phyloP scores from a whole-genome alignment of 1,140 invertebrate genomes.

The Papilio polytes region DNA sequence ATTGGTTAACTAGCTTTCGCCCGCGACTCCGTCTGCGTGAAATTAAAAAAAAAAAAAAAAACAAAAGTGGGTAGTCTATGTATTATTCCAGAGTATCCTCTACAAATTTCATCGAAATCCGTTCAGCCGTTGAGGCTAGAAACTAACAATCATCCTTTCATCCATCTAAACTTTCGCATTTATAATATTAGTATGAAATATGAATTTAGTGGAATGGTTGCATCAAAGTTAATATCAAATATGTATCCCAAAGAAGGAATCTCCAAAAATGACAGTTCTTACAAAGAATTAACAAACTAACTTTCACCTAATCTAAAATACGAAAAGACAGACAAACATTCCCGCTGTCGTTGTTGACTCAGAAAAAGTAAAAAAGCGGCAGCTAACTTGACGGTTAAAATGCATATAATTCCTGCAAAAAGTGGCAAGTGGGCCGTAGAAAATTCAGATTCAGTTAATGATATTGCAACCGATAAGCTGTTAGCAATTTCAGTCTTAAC shows the following conservation, averaged over 20 bases:
- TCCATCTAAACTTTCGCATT: too few species aligned
- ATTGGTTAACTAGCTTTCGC: too few species aligned
- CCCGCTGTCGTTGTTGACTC: background rate
- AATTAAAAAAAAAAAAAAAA: too few species aligned
- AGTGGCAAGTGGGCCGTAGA: slow-evolving; percentile 40
- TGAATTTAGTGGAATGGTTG: too few species aligned
- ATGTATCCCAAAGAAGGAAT: background rate
- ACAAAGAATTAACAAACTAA: background rate
- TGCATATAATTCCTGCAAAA: slow-evolving; percentile 39
- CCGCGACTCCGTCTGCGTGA: too few species aligned
- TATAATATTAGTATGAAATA: too few species aligned
- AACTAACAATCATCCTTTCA: too few species aligned
- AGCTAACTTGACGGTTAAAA: slow-evolving; percentile 34
- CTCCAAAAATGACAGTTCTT: background rate
- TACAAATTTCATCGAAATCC: too few species aligned
- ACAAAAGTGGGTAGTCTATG: too few species aligned
- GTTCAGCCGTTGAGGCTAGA: too few species aligned
- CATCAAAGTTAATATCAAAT: background rate
- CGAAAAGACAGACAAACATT: slow-evolving; percentile 20
- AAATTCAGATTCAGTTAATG: slow-evolving; percentile 38
- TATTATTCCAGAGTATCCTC: too few species aligned
- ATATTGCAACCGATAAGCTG: slow-evolving; percentile 24
- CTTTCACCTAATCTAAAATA: background rate
- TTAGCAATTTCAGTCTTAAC: slow-evolving; percentile 6
- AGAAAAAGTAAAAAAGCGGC: slow-evolving; percentile 26